A percentile compares a stretch with the other conserved stretches of the same genome.
These are phyloP conservation scores for Rynchops niger DNA, from an alignment of 2,113 vertebrate genomes.

Conservation along the genomic window DNA sequence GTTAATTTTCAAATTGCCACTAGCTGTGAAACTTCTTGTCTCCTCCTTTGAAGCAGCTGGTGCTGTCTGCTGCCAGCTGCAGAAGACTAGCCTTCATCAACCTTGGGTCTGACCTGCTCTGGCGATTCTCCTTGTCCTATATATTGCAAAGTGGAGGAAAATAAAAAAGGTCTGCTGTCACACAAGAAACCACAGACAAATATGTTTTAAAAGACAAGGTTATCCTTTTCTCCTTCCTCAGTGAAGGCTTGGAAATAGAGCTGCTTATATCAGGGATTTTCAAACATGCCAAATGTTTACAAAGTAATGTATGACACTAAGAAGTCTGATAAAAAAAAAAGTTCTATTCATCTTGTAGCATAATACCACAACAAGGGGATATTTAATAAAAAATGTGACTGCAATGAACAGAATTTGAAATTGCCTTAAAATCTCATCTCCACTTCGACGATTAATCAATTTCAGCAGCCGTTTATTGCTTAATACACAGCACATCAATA, in stretches of 20 bases:
- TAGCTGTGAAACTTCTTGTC: conserved; percentile 4
- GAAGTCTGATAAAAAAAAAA: background rate
- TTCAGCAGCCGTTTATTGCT: conserved; percentile 9
- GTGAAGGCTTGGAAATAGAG: background rate
- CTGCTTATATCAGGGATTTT: conserved; percentile 26
- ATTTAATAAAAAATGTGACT: conserved; percentile 45
- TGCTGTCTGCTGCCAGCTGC: conserved; percentile 32
- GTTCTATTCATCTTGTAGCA: conserved; percentile 19
- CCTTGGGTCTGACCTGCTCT: background rate
- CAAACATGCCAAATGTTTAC: background rate
- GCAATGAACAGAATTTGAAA: conserved; percentile 33
- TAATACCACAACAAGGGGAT: background rate
- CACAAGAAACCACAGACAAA: conserved; percentile 2
- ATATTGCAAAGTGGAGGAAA: background rate
- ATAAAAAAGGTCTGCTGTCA: background rate
- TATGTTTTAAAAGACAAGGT: conserved; percentile 32
- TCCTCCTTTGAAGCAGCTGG: conserved; percentile 29
- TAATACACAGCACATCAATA: conserved; percentile 28
- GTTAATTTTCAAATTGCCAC: conserved; percentile 46
- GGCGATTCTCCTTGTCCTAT: background rate
- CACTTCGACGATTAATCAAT: conserved; percentile 23
- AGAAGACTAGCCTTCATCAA: conserved; percentile 29
- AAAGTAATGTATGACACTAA: background rate
- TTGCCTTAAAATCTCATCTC: conserved; percentile 52
- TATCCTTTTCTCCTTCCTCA: conserved; percentile 35